Evolutionary conservation across 2,113 vertebrate species (phyloP).

Genomic region (Dendrocopos noguchii): DNA sequence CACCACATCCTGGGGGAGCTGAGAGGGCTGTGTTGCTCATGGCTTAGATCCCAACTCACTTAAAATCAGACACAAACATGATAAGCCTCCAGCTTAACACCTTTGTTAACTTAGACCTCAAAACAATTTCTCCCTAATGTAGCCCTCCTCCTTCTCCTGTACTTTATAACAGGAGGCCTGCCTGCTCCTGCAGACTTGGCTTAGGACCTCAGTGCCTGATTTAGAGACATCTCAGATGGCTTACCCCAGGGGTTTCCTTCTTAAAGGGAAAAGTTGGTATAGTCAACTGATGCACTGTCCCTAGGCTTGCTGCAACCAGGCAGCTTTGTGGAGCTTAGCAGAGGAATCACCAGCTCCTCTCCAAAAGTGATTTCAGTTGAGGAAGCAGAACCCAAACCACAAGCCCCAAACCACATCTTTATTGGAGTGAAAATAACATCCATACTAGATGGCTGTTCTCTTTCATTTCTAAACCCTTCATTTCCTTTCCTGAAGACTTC

Average conservation of each 20-base stretch:
- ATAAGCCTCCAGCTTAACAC: not conserved
- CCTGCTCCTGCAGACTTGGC: not conserved
- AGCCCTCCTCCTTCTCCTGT: not conserved
- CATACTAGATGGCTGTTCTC: not conserved
- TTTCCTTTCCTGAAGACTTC: not conserved
- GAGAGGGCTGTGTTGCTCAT: not conserved
- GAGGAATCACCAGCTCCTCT: not conserved
- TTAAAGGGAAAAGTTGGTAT: not conserved
- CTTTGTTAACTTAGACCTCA: not conserved
- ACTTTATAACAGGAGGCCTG: not conserved
- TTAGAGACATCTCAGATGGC: not conserved
- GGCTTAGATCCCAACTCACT: not conserved
- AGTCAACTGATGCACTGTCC: not conserved
- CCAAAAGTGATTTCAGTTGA: not conserved
- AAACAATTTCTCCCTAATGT: not conserved
- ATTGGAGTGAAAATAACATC: not conserved
- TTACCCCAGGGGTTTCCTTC: not conserved
- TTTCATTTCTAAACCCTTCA: not conserved
- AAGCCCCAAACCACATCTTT: not conserved
- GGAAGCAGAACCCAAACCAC: not conserved
- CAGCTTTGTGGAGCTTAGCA: not conserved
- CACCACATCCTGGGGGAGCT: no score
- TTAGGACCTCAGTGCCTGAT: not conserved
- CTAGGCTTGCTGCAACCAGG: not conserved
- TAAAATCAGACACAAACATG: not conserved